Evolutionary conservation across 2,113 vertebrate genomes (phyloP).

Genomic region (Todiramphus chloris): DNA sequence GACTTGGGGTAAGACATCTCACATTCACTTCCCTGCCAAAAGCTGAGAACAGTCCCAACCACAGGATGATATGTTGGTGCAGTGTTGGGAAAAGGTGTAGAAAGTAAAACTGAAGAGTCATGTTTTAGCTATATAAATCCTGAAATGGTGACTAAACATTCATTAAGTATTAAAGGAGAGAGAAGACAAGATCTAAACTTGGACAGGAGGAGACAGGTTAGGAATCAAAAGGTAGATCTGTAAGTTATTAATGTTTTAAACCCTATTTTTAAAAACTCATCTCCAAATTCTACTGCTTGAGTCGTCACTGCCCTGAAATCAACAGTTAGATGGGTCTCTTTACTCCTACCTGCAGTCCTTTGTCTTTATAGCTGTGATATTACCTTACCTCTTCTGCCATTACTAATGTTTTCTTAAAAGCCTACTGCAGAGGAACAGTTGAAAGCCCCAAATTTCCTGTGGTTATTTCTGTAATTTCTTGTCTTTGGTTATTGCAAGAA

Average conservation of each 20-base stretch:
- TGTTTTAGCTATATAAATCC: not conserved
- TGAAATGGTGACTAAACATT: not conserved
- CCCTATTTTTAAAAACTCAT: not conserved
- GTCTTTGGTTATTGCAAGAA: not conserved
- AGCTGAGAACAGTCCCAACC: not conserved
- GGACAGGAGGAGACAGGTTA: not conserved
- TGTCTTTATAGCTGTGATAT: not conserved
- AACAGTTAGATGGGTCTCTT: not conserved
- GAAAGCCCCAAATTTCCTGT: constrained; percentile 2
- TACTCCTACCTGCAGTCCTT: not conserved
- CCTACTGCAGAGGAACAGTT: not conserved
- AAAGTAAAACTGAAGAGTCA: not conserved
- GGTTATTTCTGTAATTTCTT: constrained; percentile 12
- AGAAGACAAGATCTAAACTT: not conserved
- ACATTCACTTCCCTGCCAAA: not conserved
- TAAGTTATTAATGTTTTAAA: not conserved
- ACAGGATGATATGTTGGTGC: not conserved
- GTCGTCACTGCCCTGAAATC: not conserved
- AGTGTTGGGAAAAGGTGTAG: not conserved
- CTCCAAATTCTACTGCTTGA: not conserved
- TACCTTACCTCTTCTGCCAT: not conserved
- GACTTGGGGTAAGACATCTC: accelerated
- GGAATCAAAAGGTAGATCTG: not conserved
- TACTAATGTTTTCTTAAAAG: constrained; percentile 34
- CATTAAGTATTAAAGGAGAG: not conserved